A percentile compares a stretch with the other conserved stretches of the same genome.
Evolutionary conservation across 2,888 invertebrate genomes (phyloP).

Genomic region (Boloria euphrosyne): DNA sequence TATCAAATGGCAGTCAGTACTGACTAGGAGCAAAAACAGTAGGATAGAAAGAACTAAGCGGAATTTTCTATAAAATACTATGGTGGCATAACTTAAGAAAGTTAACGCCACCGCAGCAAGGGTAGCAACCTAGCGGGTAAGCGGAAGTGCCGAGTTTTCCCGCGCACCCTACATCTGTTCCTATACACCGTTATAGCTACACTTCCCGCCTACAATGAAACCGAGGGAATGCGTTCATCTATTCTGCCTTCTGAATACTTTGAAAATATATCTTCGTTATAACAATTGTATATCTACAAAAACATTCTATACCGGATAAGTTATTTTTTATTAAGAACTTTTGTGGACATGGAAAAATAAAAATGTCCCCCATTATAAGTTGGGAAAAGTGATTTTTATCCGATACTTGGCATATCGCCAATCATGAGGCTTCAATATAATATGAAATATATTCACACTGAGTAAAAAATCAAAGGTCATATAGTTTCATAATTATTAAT

Average conservation of each 20-base stretch:
- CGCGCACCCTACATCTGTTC: constrained; percentile 67
- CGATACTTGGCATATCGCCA: constrained; percentile 59
- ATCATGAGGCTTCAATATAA: constrained; percentile 44
- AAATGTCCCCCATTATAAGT: constrained; percentile 39
- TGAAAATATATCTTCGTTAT: constrained; percentile 40
- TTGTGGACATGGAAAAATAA: constrained; percentile 22
- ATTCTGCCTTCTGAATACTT: constrained; percentile 48
- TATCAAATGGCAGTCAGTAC: constrained; percentile 1
- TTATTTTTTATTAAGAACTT: constrained; percentile 34
- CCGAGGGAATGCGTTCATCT: constrained; percentile 49
- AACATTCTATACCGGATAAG: constrained; percentile 26
- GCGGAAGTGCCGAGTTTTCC: constrained; percentile 56
- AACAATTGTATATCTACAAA: constrained; percentile 14
- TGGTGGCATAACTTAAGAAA: constrained; percentile 65
- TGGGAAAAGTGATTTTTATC: constrained; percentile 50
- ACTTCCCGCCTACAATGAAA: constrained; percentile 31
- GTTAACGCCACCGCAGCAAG: constrained; percentile 62
- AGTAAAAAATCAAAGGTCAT: constrained; percentile 20
- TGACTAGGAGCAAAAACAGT: constrained; percentile 9
- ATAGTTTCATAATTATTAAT: constrained; percentile 4
- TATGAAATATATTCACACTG: constrained; percentile 26
- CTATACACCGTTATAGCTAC: constrained; percentile 56
- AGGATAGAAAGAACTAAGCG: constrained; percentile 36
- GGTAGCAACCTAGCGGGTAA: constrained; percentile 55
- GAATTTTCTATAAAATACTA: constrained; percentile 52